Base-by-base conservation (phyloP, 2,888 invertebrate genomes). In the Tortricodes alternella region DNA sequence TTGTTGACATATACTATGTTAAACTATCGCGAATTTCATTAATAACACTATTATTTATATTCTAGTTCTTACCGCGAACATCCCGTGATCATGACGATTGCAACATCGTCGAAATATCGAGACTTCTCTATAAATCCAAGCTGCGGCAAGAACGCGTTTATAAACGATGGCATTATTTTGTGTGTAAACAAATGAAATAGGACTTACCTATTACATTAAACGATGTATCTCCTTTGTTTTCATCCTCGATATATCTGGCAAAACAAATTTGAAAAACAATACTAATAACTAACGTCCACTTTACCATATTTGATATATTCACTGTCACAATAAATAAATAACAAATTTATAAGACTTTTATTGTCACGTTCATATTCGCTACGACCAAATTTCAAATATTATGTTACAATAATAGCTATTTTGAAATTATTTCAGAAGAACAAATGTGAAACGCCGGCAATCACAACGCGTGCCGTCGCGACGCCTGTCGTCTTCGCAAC, bases 401-500 rank as follows among this genome's bases (percentile, higher is more conserved):
- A 19, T 24, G 34, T 46, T 19, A 21, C 11, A 38, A 24, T 4
- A 38, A 34, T 50, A 41, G 21, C 38, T 51, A 52, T 46, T 46
- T 46, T 34, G 15, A 16, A 21, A 58, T 38, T 35, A 27, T 50
- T 61, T 52, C 62, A 60, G 56, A 43, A 53, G 46, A 46, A 46
- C 52, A 38, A 53, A 55, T 55, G 58, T 56, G 35, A 44, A 50
- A 50, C 44, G 34, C 46, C 58, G 53, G 52, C 56, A 34, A 52
- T 59, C 61, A 34, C 60, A 60, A 58, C 62, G 58, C 61, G 61
- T 55, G 63, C 64, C 65, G 64, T 66, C 69, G 67, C 68, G 66
- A 64, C 70, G 66, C 63, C 43, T 64, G 65, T 53, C 67, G 62
- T 35, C 49, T 43, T 7, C 18, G 68, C 68, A 72, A 76, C 73